A percentile compares a stretch with the other conserved stretches of the same genome.
phyloP scores from a whole-genome alignment of 2,113 vertebrate species.

The Leptodactylus fuscus region DNA sequence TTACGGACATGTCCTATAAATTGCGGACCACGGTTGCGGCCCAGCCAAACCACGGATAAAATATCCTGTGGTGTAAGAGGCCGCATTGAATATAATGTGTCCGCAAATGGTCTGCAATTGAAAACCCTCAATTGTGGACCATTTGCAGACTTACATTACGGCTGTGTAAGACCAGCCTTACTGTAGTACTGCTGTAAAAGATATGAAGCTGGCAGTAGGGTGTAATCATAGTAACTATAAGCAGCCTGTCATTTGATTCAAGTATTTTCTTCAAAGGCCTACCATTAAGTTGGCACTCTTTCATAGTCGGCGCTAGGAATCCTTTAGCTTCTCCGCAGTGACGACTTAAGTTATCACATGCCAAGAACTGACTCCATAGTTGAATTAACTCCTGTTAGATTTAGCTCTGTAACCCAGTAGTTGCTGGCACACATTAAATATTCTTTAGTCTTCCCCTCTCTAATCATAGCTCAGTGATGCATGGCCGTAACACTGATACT shows the following conservation, averaged over 20 bases:
- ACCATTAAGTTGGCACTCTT: not conserved
- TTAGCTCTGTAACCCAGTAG: constrained; percentile 8
- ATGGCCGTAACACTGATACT: constrained; percentile 7
- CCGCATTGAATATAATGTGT: too few species aligned
- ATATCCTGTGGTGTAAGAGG: too few species aligned
- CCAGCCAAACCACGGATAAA: too few species aligned
- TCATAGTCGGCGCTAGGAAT: not conserved
- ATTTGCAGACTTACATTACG: too few species aligned
- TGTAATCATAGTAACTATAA: not conserved
- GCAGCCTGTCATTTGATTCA: not conserved
- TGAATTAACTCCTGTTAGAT: constrained; percentile 13
- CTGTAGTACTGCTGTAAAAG: not conserved
- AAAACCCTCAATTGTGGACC: too few species aligned
- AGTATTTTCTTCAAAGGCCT: not conserved
- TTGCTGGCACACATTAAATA: not conserved
- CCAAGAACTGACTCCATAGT: not conserved
- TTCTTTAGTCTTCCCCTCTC: not conserved
- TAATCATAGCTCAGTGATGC: constrained; percentile 2
- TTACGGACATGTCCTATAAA: too few species aligned
- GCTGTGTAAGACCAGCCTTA: too few species aligned
- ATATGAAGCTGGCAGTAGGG: not conserved
- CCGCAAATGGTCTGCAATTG: too few species aligned
- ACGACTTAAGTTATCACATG: not conserved
- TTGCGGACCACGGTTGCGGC: too few species aligned
- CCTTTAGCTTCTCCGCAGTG: not conserved